Base-by-base conservation (phyloP, 2,888 invertebrate species). In the Prosopocoilus inquinatus region DNA sequence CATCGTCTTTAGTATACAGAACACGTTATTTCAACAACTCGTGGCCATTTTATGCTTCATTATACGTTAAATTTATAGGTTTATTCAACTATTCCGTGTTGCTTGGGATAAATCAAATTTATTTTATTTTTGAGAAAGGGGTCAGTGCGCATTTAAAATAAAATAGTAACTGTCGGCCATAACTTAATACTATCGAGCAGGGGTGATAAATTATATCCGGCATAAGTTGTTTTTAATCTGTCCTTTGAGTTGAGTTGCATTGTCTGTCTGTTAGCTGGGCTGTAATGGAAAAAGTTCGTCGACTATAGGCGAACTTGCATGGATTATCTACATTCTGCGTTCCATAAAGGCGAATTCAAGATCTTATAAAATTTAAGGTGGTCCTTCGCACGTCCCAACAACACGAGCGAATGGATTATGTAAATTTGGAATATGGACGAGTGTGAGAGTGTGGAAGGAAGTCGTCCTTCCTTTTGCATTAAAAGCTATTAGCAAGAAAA, bases 261-360 rank as follows among this genome's bases (percentile, higher is more conserved):
- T 70, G 71, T 70, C 68, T 68, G 66, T 68, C 65, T 70, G 69
- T 70, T 69, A 65, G 67, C 67, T 28, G 20, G 20, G 20, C 20
- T 67, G 67, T 70, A 72, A 72, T 72, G 70, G 72, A 72, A 71
- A 72, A 72, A 72, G 70, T 72, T 72, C 65, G 66, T 66, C 67
- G 68, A 71, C 71, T 71, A 68, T 69, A 63, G 65, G 65, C 50
- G 66, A 67, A 69, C 66, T 71, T 69, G 69, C 69, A 70, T 70
- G 67, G 66, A 69, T 72, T 71, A 69, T 70, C 70, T 66, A 66
- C 62, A 63, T 66, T 64, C 59, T 63, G 60, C 66, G 63, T 67
- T 64, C 58, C 64, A 66, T 64, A 65, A 67, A 66, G 68, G 62
- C 62, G 55, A 54, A 54, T 60, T 59, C 63, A 63, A 62, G 64